These are phyloP conservation scores for Cyclargus thomasi DNA, from an alignment of 1,140 invertebrate genomes.

Conservation along the genomic window DNA sequence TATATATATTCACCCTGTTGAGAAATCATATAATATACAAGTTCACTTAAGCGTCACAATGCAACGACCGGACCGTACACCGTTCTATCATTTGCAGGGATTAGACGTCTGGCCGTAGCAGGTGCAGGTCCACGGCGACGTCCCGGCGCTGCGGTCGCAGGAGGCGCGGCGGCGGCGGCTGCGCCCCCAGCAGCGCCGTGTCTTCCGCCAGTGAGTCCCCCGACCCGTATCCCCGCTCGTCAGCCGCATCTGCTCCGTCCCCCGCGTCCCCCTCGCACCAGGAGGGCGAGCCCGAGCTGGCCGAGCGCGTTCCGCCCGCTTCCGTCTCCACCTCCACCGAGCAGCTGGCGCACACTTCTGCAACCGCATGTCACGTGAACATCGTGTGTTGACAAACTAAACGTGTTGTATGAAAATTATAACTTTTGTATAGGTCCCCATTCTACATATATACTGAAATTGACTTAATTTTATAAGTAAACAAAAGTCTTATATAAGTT, in stretches of 20 bases:
- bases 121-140: slow-evolving; percentile 66
- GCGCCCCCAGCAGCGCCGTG: slow-evolving; percentile 73
- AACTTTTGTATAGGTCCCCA: no score
- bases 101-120: slow-evolving; percentile 66
- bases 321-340: slow-evolving; percentile 66
- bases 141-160: slow-evolving; percentile 56
- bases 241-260: slow-evolving; percentile 60
- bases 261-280: slow-evolving; percentile 72
- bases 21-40: no score
- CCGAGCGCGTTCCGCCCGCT: slow-evolving; percentile 52
- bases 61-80: neutral
- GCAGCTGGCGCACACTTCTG: slow-evolving; percentile 66
- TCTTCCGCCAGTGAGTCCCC: slow-evolving; percentile 73
- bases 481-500: no score
- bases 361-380: slow-evolving; percentile 24
- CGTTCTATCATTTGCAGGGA: neutral
- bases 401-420: neutral
- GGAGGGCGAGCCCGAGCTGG: slow-evolving; percentile 72
- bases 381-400: neutral
- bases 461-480: no score
- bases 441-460: no score
- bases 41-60: no score
- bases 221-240: slow-evolving; percentile 74
- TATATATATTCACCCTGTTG: no score
- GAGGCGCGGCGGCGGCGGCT: slow-evolving; percentile 44